Base-by-base conservation (phyloP, 2,888 invertebrate genomes). In the Cepaea hortensis region DNA sequence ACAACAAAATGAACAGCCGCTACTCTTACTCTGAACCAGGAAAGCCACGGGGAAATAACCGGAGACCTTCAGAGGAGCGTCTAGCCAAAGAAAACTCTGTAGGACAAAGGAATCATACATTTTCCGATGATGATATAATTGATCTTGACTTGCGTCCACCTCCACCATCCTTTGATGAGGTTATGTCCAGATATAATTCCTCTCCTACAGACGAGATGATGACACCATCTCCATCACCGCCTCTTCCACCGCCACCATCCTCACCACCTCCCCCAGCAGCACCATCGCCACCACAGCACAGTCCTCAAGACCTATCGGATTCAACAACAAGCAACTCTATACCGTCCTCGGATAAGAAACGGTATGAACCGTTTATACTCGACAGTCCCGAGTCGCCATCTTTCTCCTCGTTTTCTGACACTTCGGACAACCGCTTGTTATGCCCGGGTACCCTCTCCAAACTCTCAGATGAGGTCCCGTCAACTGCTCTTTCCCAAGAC, bases 341-440 rank as follows among this genome's bases (percentile, higher is more conserved):
- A 15, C 73, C 87, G n/a, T 87, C 87, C 84, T 79, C 87, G 4
- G 86, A 50, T 18, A 81, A 50, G 35, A 81, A 76, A 55, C 62
- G 81, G 18, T 86, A 86, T n/a, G 86, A 86, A 48, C 86, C 86
- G 3, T 70, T 86, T 73, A 76, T 86, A 6, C 50, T 86, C 65
- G 86, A 86, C 50, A 86, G 81, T 55, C 86, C 87, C 7, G 79
- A 77, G 35, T 84, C 87, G 20, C 87, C 83, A 5, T 50, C 82
- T 15, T 80, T 84, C 23, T 87, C 87, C 46, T 70, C 83, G 35
- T 84, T 82, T 84, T 84, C 84, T 3, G 76, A 72, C 15, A 62
- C 72, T n/a, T 83, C 84, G 0, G 62, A n/a, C 46, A 79, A 87
- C 50, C 76, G 48, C 2, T 80, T 82, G 23, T 72, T 73, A 13